These are phyloP conservation scores for Andricus grossulariae DNA, from an alignment of 1,140 invertebrate species.

Conservation along the genomic window DNA sequence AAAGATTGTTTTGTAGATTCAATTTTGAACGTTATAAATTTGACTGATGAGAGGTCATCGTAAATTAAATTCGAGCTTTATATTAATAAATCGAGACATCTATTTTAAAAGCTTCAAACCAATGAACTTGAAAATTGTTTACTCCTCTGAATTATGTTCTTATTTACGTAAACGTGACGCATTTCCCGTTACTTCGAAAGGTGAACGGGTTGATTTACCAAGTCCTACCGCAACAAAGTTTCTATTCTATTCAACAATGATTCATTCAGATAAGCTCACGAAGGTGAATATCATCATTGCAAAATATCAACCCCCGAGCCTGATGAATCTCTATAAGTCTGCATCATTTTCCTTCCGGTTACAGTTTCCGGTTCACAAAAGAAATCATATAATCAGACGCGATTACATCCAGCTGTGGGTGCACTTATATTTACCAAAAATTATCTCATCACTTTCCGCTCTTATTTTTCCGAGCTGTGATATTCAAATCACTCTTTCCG, in stretches of 20 bases:
- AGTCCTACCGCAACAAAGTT: slow-evolving; percentile 18
- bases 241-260: background rate
- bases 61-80: no score
- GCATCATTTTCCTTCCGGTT: background rate
- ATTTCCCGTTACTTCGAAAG: slow-evolving; percentile 6
- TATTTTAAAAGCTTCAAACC: no score
- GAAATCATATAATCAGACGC: background rate
- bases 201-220: slow-evolving; percentile 10
- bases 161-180: background rate
- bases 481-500: no score
- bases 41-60: no score
- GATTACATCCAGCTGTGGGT: background rate
- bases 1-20: no score
- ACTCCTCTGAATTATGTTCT: background rate
- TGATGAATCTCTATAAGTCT: background rate
- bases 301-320: background rate
- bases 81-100: no score
- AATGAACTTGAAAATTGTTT: slow-evolving; percentile 1
- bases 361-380: background rate
- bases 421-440: background rate
- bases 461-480: background rate
- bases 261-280: background rate
- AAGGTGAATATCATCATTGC: background rate
- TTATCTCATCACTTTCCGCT: background rate
- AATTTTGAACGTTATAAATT: no score